Base-by-base conservation (phyloP, 1,140 invertebrate species). In the Drosophila melanica region DNA sequence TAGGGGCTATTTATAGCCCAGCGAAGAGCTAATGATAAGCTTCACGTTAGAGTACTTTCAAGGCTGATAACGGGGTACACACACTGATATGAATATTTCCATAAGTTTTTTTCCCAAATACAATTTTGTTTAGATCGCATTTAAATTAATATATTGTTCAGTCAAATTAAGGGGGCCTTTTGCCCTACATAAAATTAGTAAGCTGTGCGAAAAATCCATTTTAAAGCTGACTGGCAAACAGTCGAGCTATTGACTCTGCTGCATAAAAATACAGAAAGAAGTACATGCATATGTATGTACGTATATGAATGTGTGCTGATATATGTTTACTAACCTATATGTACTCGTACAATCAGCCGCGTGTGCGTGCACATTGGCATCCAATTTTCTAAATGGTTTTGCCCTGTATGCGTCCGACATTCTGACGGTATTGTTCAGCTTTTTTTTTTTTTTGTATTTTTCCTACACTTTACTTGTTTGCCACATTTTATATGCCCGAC, bases 301-400 rank as follows among this genome's bases (percentile, higher is more conserved):
- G 39, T 27, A 18, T 11, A n/a, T 8, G n/a, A 45, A 55, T 12
- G 18, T 7, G 18, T 42, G 20, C 3, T 20, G 1, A 42, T 14
- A 14, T 48, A 48, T 33, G 47, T 7, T 27, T 27, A 27, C 27
- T 7, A 27, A 27, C 27, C 27, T 11, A 23, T 10, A 41, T 57
- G 39, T 42, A 58, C n/a, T 18, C 39, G 48, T 44, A 50, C 44
- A 18, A 48, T 42, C 37, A 42, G 55, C 59, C 60, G 67, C 41
- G 73, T 78, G 62, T 75, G 58, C 44, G 42, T 41, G 50, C 64
- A 50, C 55, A 50, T 58, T 62, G 80, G 48, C 59, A 69, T 59
- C 68, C 77, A 85, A 81, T 85, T 86, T 81, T 63, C 81, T 71
- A 86, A 85, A 85, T 81, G 73, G 73, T 35, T 74, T 47, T 53